phyloP scores from a whole-genome alignment of 2,888 invertebrate genomes.

The Yponomeuta cagnagella region DNA sequence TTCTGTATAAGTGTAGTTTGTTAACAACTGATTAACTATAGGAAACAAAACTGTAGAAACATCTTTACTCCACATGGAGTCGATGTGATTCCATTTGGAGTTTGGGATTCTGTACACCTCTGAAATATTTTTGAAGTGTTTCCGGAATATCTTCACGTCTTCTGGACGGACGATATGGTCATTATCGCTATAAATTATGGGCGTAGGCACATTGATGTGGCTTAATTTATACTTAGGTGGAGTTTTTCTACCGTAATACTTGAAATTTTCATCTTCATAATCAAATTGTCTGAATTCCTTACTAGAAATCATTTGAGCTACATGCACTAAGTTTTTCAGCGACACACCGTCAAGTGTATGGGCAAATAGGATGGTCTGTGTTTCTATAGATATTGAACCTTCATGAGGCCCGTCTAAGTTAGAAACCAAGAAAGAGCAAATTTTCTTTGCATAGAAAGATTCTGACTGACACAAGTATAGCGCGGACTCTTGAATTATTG shows the following conservation, averaged over 20 bases:
- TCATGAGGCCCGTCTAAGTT: not conserved
- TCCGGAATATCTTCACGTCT: not conserved
- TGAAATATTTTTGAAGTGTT: not conserved
- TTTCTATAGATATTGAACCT: not conserved
- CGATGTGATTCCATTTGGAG: conserved; percentile 10
- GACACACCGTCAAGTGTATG: conserved; percentile 4
- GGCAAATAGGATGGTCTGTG: not conserved
- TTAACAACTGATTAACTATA: not conserved
- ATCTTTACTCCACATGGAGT: conserved; percentile 6
- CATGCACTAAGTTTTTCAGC: conserved; percentile 3
- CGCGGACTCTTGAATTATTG: conserved; percentile 2
- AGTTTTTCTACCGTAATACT: not conserved
- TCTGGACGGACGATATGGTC: not conserved
- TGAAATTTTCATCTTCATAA: conserved; percentile 4
- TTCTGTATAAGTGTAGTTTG: not conserved
- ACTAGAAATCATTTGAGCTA: not conserved
- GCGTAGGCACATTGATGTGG: not conserved
- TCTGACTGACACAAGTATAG: not conserved
- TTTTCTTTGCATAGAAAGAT: not conserved
- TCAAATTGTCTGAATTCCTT: conserved; percentile 3
- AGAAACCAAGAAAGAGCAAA: not conserved
- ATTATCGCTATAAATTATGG: conserved; percentile 2
- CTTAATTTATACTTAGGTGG: conserved; percentile 10
- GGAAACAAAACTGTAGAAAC: conserved; percentile 6
- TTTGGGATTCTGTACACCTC: not conserved